These are phyloP conservation scores for Heterodera filipjevi DNA, from an alignment of 2,888 invertebrate species.

Conservation along the genomic window DNA sequence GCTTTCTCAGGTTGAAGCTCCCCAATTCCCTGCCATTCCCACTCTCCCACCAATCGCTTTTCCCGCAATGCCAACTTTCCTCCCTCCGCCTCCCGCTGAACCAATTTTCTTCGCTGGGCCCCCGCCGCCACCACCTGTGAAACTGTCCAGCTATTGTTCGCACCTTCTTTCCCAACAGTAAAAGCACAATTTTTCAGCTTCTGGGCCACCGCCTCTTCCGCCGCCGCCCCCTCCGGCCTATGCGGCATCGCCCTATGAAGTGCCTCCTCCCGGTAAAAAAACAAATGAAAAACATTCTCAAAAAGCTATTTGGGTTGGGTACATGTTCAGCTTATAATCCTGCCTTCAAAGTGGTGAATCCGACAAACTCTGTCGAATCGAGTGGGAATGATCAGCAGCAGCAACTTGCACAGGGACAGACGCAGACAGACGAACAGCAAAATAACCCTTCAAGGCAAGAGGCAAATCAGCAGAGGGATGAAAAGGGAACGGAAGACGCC, in stretches of 20 bases:
- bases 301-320: too few relatives aligned
- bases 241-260: background rate
- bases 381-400: conserved; percentile 17
- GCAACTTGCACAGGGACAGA: background rate
- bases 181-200: conserved; percentile 13
- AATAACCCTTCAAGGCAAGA: background rate
- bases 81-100: background rate
- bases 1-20: conserved; percentile 13
- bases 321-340: conserved; percentile 22
- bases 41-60: conserved; percentile 12
- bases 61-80: conserved; percentile 14
- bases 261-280: conserved; percentile 3
- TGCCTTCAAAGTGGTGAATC: conserved; percentile 27
- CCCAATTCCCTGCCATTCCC: background rate
- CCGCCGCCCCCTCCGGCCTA: conserved; percentile 8
- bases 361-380: conserved; percentile 8
- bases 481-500: background rate
- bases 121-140: conserved; percentile 8
- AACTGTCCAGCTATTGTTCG: conserved; percentile 17
- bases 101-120: conserved; percentile 14
- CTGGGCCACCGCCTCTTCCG: background rate
- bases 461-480: background rate
- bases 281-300: too few relatives aligned
- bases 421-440: background rate
- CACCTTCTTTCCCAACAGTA: background rate